Evolutionary conservation across 2,113 vertebrate genomes (phyloP), one percentile per base, ranked within the genome.

Genomic region (Todiramphus chloris): DNA sequence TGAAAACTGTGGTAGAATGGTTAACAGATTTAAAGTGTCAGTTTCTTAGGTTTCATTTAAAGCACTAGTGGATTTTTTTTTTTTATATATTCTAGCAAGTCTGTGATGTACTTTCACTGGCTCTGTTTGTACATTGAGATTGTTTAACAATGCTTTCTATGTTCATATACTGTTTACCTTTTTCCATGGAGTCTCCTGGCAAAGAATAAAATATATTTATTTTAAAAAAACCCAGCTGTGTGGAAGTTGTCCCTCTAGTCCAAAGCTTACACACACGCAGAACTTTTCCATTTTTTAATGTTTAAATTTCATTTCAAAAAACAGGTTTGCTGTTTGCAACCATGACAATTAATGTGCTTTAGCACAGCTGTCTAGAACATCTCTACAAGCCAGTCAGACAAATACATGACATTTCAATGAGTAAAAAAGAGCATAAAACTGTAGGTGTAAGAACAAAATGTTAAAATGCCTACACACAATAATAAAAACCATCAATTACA

Each of bases 171-270:
- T 98, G 98, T 99, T 99, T 98, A 99, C 98, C 99, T 99, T 99
- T 98, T 99, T 99, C 98, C 99, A 99, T 99, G 98, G 98, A 98
- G 98, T 99, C 98, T 99, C 98, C 98, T 99, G 98, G 99, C 98
- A 99, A 99, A 99, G 98, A 99, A 99, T 99, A 99, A 98, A 99
- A 99, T 99, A 99, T 99, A 99, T 99, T 99, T 99, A 99, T 99
- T 99, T 99, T 99, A 99, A 98, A 98, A 97, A 85, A 91, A 81
- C 50, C 8, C 27, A 56, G 4, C 83, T 94, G 96, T 96, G 93
- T 86, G 96, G 48, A 75, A 94, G 44, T 63, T 90, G 89, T 97
- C 82, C 78, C 70, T 97, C 43, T 37, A 83, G 58, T 25, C 51
- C 70, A 72, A 11, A 46, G 67, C 63, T 87, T 79, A 11, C 53